Percentiles rank a stretch among this genome's conserved stretches.
phyloP scores from a whole-genome alignment of 2,113 vertebrate genomes.

The Bubo bubo region DNA sequence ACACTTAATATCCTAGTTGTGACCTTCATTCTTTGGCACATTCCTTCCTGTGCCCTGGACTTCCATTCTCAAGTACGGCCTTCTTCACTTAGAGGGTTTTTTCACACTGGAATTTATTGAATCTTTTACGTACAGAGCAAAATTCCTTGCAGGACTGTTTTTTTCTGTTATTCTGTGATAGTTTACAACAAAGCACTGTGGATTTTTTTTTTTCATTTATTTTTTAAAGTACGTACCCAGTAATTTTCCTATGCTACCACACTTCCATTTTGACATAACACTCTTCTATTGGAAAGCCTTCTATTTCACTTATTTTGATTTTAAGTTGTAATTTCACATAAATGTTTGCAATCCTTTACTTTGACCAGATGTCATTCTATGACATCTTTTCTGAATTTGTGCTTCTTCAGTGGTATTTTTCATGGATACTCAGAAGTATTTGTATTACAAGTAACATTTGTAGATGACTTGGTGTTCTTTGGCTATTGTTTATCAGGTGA shows the following conservation, averaged over 20 bases:
- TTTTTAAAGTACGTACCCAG: not conserved
- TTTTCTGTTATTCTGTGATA: not conserved
- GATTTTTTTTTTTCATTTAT: not conserved
- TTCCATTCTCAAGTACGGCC: not conserved
- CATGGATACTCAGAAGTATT: not conserved
- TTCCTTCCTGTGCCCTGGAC: not conserved
- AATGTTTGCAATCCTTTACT: slow-evolving; percentile 3
- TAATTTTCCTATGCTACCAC: not conserved
- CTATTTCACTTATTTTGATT: not conserved
- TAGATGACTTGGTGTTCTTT: not conserved
- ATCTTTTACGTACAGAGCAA: not conserved
- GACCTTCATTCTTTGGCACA: not conserved
- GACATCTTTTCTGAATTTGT: not conserved
- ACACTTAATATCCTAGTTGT: not conserved
- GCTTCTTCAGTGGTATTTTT: not conserved
- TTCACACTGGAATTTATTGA: not conserved
- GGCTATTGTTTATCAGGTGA: not conserved
- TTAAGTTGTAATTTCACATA: not conserved
- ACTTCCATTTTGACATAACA: not conserved
- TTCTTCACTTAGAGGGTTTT: not conserved
- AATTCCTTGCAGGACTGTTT: not conserved
- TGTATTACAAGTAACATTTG: not conserved
- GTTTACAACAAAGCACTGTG: not conserved
- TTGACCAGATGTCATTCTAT: not conserved
- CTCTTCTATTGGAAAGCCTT: not conserved